These are phyloP conservation scores for Stichodactyla mertensii DNA, from an alignment of 64 coral and sea anemone species.

Conservation along the genomic window DNA sequence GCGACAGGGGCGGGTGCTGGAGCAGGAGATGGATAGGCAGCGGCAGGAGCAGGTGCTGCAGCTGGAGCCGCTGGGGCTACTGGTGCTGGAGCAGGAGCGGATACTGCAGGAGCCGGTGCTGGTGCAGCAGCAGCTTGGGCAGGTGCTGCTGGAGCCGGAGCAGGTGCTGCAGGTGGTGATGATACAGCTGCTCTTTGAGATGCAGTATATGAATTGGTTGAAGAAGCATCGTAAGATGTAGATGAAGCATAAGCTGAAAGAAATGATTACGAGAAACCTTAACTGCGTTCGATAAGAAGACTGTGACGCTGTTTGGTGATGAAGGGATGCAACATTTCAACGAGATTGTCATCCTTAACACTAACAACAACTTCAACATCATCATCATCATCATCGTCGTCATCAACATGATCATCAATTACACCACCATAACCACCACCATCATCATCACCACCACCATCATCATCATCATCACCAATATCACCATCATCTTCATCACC, in stretches of 20 bases:
- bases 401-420: too few species aligned
- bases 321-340: background rate
- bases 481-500: too few species aligned
- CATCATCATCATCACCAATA: too few species aligned
- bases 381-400: too few species aligned
- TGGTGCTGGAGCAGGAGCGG: slow-evolving; percentile 26
- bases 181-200: slow-evolving; percentile 14
- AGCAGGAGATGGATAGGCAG: slow-evolving; percentile 23
- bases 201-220: slow-evolving; percentile 9
- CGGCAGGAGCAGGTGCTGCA: slow-evolving; percentile 14
- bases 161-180: slow-evolving; percentile 20
- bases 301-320: too few species aligned
- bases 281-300: too few species aligned
- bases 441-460: too few species aligned
- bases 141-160: slow-evolving; percentile 13
- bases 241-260: slow-evolving; percentile 34
- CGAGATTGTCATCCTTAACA: background rate
- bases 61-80: slow-evolving; percentile 19
- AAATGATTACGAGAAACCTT: background rate
- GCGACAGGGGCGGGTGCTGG: slow-evolving; percentile 34
- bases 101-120: slow-evolving; percentile 18
- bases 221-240: slow-evolving; percentile 13
- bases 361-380: background rate
- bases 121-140: slow-evolving; percentile 29
- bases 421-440: too few species aligned